Base-by-base conservation (phyloP, 1,140 invertebrate species). In the Habropoda laboriosa region DNA sequence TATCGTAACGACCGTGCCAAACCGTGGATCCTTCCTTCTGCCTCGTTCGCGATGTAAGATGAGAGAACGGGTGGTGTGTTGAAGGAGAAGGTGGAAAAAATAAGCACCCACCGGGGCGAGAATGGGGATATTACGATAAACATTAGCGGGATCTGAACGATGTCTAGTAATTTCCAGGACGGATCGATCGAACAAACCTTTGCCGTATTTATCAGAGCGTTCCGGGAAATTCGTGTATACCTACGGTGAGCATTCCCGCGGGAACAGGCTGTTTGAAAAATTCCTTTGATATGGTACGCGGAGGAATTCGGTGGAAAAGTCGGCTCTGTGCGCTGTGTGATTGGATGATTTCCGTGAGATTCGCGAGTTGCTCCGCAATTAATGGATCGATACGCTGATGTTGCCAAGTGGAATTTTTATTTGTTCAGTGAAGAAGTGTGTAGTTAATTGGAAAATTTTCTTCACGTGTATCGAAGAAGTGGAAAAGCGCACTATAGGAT, bases 81-180 rank as follows among this genome's bases (percentile, higher is more conserved):
- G 27, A 7, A 2, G 57, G n/a, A 5, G 10, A 5, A 6, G 13
- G 8, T 3, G 21, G 18, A 38, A 75, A 61, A 71, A 71, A 61
- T 42, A 49, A 67, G 70, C 47, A 77, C 42, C 76, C 72, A 73
- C 45, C 77, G n/a, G n/a, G n/a, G 38, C 66, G 76, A 80, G 74
- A 85, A 83, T 85, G 51, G 57, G 47, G 64, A n/a, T 83, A 85
- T 85, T 83, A 83, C 64, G 77, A 83, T 85, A 84, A 64, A 51
- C 72, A 72, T 84, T 83, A 80, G 68, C 75, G 75, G 64, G n/a
- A n/a, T n/a, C 47, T 35, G 27, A 55, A 2, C 13, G 35, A 45
- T 68, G 53, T 83, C 76, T 80, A 75, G 76, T 63, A 80, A 83
- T 83, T 83, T 85, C 51, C 73, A 38, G 27, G n/a, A n/a, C n/a